Conservation (phyloP, 2,797 vertebrate genomes). For the Pelochelys cantorii region DNA sequence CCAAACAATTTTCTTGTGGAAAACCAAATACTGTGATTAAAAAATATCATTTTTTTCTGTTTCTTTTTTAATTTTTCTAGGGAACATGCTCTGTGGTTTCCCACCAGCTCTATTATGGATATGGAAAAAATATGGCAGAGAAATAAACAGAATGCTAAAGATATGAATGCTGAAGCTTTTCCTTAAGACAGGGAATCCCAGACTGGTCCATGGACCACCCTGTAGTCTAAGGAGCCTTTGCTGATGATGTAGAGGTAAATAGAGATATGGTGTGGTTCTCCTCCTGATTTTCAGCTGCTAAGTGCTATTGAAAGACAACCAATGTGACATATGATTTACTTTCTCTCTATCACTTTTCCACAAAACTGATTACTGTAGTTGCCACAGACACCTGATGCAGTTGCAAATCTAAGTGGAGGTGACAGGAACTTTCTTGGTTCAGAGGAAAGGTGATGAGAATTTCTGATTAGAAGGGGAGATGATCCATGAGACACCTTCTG, state of each 20-base stretch:
- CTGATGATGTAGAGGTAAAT: neutral
- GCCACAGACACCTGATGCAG: neutral
- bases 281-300: neutral
- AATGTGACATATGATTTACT: neutral
- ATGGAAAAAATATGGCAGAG: neutral
- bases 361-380: neutral
- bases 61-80: neutral
- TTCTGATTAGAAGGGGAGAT: neutral
- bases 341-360: neutral
- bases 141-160: neutral
- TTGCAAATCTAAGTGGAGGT: neutral
- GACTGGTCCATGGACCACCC: neutral
- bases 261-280: neutral
- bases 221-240: neutral
- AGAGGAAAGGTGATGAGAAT: neutral
- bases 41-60: neutral
- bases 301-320: neutral
- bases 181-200: neutral
- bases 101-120: neutral
- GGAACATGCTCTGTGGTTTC: neutral
- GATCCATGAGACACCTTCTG: neutral
- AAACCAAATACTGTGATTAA: neutral
- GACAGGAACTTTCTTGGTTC: neutral
- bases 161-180: neutral
- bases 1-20: neutral